Percentiles rank a stretch among this genome's conserved stretches.
Evolutionary conservation across 2,888 invertebrate genomes (phyloP).

Genomic region (Proisotoma minuta): DNA sequence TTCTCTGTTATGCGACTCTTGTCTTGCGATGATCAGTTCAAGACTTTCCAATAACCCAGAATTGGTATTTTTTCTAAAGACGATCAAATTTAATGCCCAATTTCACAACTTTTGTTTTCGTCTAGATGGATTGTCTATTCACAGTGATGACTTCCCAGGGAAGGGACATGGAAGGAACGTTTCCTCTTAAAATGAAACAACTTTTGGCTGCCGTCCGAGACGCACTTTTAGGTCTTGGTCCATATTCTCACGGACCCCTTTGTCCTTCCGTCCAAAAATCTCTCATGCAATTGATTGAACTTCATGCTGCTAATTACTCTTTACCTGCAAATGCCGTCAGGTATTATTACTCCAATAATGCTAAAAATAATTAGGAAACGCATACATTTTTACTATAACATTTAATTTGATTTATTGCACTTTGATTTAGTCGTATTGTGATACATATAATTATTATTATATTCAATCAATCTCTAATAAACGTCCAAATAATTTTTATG

Average conservation of each 20-base stretch:
- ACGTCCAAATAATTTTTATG: too few relatives aligned
- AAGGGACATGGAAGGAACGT: slow-evolving; percentile 74
- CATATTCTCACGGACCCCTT: slow-evolving; percentile 35
- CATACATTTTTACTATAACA: neutral
- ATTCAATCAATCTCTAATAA: too few relatives aligned
- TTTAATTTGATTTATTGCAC: neutral
- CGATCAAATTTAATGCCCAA: neutral
- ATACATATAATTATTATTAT: too few relatives aligned
- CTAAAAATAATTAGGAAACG: neutral
- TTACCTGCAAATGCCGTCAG: slow-evolving; percentile 81
- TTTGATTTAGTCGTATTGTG: too few relatives aligned
- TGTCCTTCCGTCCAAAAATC: slow-evolving; percentile 75
- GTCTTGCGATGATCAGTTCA: slow-evolving; percentile 78
- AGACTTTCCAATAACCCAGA: slow-evolving; percentile 37
- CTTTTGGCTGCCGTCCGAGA: slow-evolving; percentile 75
- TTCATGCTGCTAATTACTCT: slow-evolving; percentile 87
- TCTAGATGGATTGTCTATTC: slow-evolving; percentile 79
- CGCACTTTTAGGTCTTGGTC: slow-evolving; percentile 63
- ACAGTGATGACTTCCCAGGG: slow-evolving; percentile 84
- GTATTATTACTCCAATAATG: slow-evolving; percentile 60
- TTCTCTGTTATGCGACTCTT: slow-evolving; percentile 80
- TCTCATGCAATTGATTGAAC: slow-evolving; percentile 79
- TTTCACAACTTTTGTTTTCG: neutral
- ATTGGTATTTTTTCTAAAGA: slow-evolving; percentile 30
- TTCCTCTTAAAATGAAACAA: slow-evolving; percentile 73